Percentiles rank a stretch among this genome's conserved stretches.
Conservation (phyloP, 2,113 vertebrate genomes). For the Percina caprodes region DNA sequence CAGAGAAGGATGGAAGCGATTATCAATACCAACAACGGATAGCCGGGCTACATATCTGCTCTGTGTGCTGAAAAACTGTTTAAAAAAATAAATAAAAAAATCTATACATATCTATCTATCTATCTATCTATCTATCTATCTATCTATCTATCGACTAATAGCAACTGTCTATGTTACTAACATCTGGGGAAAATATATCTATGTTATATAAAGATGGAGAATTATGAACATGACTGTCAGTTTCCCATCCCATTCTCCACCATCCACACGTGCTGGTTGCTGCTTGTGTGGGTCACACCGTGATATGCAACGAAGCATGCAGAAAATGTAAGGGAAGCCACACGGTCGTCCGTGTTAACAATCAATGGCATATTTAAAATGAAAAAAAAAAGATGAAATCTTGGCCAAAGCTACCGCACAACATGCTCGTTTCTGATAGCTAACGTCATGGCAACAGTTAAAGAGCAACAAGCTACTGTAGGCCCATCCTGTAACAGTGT, state of each 20-base stretch:
- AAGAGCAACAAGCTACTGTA: conserved; percentile 71
- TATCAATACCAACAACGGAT: background rate
- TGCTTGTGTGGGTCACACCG: conserved; percentile 2
- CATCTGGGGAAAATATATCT: background rate
- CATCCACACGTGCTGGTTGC: conserved; percentile 51
- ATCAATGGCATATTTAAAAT: background rate
- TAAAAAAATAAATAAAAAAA: too few relatives aligned
- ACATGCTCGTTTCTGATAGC: background rate
- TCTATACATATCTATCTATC: background rate
- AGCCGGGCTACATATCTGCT: background rate
- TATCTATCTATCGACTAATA: background rate
- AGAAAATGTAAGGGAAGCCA: background rate
- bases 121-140: background rate
- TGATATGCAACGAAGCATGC: background rate
- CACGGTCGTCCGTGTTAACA: too few relatives aligned
- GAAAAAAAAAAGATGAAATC: background rate
- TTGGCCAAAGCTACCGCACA: too few relatives aligned
- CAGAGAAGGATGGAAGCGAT: conserved; percentile 39
- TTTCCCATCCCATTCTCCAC: conserved; percentile 3
- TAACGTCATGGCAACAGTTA: background rate
- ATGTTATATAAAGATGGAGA: background rate
- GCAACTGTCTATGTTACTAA: background rate
- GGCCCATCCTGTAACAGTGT: conserved; percentile 50
- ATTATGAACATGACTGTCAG: conserved; percentile 27
- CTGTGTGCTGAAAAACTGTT: background rate